A percentile compares a stretch with the other conserved stretches of the same genome.
Evolutionary conservation across 2,113 vertebrate genomes (phyloP).

Genomic region (Pithys albifrons): DNA sequence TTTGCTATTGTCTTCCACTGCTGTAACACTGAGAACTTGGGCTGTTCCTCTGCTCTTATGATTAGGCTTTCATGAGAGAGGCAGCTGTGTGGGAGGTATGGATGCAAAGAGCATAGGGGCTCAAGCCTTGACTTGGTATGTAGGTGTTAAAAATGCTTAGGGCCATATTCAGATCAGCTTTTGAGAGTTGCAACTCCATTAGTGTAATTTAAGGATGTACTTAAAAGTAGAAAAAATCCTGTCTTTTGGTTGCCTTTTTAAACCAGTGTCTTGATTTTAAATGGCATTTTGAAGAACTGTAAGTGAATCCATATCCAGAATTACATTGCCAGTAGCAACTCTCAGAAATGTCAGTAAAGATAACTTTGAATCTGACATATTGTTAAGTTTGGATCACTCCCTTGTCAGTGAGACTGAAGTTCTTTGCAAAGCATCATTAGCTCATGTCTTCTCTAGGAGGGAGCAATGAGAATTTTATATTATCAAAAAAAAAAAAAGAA

Average conservation of each 20-base stretch:
- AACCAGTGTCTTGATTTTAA: constrained; percentile 4
- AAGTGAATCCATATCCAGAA: background rate
- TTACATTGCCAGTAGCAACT: constrained; percentile 6
- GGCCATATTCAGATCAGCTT: background rate
- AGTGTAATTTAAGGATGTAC: background rate
- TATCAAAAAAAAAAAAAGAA: background rate
- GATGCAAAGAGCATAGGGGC: background rate
- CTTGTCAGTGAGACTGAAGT: background rate
- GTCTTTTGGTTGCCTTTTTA: background rate
- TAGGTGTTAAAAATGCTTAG: background rate
- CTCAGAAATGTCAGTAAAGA: constrained; percentile 23
- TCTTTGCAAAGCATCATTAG: constrained; percentile 39
- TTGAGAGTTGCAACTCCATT: background rate
- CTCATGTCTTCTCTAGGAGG: background rate
- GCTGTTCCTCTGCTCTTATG: background rate
- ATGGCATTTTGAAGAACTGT: background rate
- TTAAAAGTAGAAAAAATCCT: background rate
- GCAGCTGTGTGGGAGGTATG: background rate
- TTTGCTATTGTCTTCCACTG: background rate
- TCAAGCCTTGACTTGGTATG: background rate
- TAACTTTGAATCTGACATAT: constrained; percentile 35
- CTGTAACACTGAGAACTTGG: background rate
- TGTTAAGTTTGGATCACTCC: constrained; percentile 34
- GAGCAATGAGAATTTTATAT: background rate
- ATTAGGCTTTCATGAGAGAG: background rate